Conservation (phyloP, 2,113 vertebrate species). For the Motacilla tschutschensis region DNA sequence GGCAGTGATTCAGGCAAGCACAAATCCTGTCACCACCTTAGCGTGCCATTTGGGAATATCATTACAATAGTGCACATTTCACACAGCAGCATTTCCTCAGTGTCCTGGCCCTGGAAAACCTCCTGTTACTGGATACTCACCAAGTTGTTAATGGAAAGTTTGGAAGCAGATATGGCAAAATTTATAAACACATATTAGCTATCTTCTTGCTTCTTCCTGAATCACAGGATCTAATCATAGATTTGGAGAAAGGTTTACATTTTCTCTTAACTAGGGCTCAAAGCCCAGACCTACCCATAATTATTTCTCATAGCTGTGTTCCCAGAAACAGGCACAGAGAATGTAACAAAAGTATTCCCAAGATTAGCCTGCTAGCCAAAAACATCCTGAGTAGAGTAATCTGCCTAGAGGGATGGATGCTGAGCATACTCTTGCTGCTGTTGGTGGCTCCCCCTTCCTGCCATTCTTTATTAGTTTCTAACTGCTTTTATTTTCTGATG, state of each 20-base stretch:
- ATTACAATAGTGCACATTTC: background rate
- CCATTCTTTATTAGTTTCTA: background rate
- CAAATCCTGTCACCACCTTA: background rate
- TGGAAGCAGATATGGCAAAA: slow-evolving; percentile 11
- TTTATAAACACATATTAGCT: background rate
- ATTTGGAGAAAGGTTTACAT: background rate
- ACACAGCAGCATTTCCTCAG: background rate
- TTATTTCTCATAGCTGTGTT: background rate
- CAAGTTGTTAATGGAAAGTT: slow-evolving; percentile 33
- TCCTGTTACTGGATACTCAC: slow-evolving; percentile 9
- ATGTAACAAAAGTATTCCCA: background rate
- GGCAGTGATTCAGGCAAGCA: background rate
- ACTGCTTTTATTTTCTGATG: background rate
- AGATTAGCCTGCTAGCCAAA: background rate
- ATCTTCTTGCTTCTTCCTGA: background rate
- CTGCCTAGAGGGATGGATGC: background rate
- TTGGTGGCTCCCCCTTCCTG: background rate
- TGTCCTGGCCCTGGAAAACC: background rate
- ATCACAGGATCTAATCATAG: background rate
- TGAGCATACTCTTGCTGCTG: background rate
- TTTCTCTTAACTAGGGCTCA: background rate
- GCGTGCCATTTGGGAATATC: background rate
- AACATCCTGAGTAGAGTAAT: background rate
- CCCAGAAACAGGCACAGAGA: background rate
- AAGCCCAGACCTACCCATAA: background rate